Percentiles rank a stretch among this genome's conserved stretches.
These are phyloP conservation scores for Macrocentrus cingulum DNA, from an alignment of 1,140 invertebrate genomes.

Conservation along the genomic window DNA sequence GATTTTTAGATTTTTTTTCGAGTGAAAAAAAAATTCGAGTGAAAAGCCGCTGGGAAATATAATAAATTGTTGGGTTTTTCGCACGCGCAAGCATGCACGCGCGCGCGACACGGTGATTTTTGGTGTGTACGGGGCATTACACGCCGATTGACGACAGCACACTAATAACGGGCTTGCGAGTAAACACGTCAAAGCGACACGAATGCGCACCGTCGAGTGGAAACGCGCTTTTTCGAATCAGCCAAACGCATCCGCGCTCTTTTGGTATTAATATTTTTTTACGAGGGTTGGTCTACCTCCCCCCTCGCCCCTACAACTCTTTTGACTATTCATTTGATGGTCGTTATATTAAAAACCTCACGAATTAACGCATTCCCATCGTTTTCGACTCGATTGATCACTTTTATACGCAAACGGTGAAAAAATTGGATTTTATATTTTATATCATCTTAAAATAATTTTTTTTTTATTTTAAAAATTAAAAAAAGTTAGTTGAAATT, in stretches of 20 bases:
- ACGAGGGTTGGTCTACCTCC: too few species aligned
- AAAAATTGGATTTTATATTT: too few species aligned
- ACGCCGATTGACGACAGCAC: constrained; percentile 15
- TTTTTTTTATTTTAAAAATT: too few species aligned
- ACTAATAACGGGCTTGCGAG: constrained; percentile 13
- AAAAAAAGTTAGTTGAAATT: too few species aligned
- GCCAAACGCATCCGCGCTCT: neutral
- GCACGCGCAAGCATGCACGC: neutral
- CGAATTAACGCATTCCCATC: too few species aligned
- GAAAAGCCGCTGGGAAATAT: constrained; percentile 1
- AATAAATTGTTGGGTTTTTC: constrained; percentile 12
- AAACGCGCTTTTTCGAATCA: constrained; percentile 9
- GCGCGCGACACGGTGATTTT: neutral
- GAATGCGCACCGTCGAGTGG: neutral
- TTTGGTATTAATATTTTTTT: too few species aligned
- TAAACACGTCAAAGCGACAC: constrained; percentile 15
- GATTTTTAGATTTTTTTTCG: neutral
- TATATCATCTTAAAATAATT: too few species aligned
- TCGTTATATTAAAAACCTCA: too few species aligned
- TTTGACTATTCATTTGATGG: too few species aligned
- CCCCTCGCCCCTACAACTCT: too few species aligned
- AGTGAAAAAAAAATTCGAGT: neutral
- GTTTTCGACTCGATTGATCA: too few species aligned
- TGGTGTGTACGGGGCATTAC: neutral
- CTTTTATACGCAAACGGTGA: too few species aligned